Evolutionary conservation across 2,888 invertebrate species (phyloP), one percentile per base, ranked within the genome.

Genomic region (Alsophila aescularia): DNA sequence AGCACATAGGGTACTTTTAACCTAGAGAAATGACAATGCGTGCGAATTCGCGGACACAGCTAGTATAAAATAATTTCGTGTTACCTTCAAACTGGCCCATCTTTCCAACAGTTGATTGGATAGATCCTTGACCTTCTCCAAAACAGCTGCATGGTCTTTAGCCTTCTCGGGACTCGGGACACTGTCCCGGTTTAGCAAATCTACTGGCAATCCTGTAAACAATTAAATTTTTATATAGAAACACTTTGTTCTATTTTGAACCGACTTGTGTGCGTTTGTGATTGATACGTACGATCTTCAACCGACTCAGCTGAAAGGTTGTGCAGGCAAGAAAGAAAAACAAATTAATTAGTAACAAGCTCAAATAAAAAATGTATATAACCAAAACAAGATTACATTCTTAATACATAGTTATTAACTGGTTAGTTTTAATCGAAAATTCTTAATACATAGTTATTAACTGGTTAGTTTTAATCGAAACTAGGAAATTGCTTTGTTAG

Each of bases 31-130:
- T n/a, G n/a, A n/a, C n/a, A n/a, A 18, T 5, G 5, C 18, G 18
- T 18, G 24, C 5, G 24, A 24, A 24, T 7, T 1, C 5, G 7
- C 8, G 18, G 18, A 18, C 7, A 24, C 5, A 7, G 8, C 7
- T 24, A 24, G 7, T 24, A 1, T 18, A n/a, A n/a, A n/a, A n/a
- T 24, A 24, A 24, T 24, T 24, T 6, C 5, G 29, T 16, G 7
- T 57, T 72, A 92, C 92, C 83, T 95, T 95, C 39, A 95, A 84
- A 77, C 92, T 93, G 2, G 95, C 93, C 98, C 98, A 98, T 54
- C 94, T 92, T 41, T 94, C 93, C 45, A 97, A 75, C 32, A 97
- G 85, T 68, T 94, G 93, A 35, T 84, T 83, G 13, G 94, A 94
- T 5, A 95, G 75, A 47, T 94, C 93, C 42, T 92, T 90, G 0